phyloP scores from a whole-genome alignment of 1,140 invertebrate genomes.

The Heliconius nattereri region DNA sequence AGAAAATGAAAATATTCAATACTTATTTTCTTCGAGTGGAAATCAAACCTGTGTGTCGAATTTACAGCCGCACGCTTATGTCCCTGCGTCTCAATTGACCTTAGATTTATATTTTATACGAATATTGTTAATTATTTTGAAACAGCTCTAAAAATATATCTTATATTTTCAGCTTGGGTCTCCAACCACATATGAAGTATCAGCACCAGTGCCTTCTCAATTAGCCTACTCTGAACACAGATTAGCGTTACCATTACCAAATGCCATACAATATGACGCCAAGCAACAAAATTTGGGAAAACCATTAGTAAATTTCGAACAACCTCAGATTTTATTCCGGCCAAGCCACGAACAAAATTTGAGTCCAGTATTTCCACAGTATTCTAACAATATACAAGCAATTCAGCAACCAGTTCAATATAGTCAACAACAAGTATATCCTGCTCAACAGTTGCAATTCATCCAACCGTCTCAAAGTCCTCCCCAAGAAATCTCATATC shows the following conservation, averaged over 20 bases:
- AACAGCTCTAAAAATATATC: too few species aligned
- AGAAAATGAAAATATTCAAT: too few species aligned
- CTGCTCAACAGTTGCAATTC: slow-evolving; percentile 44
- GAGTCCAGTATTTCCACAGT: slow-evolving; percentile 13
- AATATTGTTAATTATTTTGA: too few species aligned
- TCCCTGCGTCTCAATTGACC: too few species aligned
- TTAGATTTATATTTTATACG: background rate
- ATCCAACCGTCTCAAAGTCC: slow-evolving; percentile 32
- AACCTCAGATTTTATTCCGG: slow-evolving; percentile 35
- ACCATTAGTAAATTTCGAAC: slow-evolving; percentile 35
- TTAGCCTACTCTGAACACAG: slow-evolving; percentile 60
- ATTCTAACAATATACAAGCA: slow-evolving; percentile 23
- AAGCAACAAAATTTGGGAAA: slow-evolving; percentile 45
- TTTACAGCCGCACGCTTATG: too few species aligned
- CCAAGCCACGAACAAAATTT: slow-evolving; percentile 25
- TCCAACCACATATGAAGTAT: slow-evolving; percentile 62
- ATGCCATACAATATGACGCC: slow-evolving; percentile 47
- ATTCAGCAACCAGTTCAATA: slow-evolving; percentile 28
- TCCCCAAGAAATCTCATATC: background rate
- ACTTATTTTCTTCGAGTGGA: too few species aligned
- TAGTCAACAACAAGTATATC: slow-evolving; percentile 41
- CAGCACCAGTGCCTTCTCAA: slow-evolving; percentile 61
- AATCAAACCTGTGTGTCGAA: too few species aligned
- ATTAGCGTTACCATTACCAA: slow-evolving; percentile 43
- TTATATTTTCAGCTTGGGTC: slow-evolving; percentile 45